Conservation (phyloP, 2,113 vertebrate species). For the Apteryx owenii region DNA sequence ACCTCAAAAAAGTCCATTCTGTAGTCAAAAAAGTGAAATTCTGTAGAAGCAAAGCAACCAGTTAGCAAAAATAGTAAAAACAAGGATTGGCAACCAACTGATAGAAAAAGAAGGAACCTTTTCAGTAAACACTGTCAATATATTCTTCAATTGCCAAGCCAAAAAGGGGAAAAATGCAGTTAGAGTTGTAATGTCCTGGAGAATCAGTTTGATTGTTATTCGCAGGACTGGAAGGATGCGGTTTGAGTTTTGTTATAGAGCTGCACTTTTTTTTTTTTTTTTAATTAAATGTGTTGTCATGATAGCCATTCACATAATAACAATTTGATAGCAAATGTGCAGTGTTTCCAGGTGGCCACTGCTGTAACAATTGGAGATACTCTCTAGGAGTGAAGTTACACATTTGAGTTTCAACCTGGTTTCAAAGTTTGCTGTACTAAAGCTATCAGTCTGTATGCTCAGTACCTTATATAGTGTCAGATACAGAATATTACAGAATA, state of each 20-base stretch:
- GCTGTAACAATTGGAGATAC: neutral
- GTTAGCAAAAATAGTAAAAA: neutral
- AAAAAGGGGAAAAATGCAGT: neutral
- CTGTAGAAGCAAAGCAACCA: neutral
- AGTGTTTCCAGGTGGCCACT: neutral
- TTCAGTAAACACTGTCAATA: neutral
- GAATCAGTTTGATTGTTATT: neutral
- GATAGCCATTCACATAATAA: neutral
- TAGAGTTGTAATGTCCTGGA: neutral
- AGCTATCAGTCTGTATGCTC: neutral
- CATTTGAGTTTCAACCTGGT: neutral
- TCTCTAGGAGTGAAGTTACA: neutral
- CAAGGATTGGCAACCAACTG: neutral
- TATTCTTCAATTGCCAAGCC: neutral
- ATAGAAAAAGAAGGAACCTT: conserved; percentile 37
- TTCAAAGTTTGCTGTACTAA: neutral
- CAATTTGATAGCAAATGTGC: neutral
- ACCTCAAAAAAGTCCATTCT: neutral
- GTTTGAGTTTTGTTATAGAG: neutral
- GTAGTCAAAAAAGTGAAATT: neutral
- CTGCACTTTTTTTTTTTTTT: neutral
- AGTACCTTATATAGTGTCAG: neutral
- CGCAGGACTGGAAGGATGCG: neutral
- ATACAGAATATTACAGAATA: neutral
- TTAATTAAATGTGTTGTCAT: neutral